A percentile compares a stretch with the other conserved stretches of the same genome.
Evolutionary conservation across 2,113 vertebrate genomes (phyloP).

Genomic region (Coreoperca whiteheadi): DNA sequence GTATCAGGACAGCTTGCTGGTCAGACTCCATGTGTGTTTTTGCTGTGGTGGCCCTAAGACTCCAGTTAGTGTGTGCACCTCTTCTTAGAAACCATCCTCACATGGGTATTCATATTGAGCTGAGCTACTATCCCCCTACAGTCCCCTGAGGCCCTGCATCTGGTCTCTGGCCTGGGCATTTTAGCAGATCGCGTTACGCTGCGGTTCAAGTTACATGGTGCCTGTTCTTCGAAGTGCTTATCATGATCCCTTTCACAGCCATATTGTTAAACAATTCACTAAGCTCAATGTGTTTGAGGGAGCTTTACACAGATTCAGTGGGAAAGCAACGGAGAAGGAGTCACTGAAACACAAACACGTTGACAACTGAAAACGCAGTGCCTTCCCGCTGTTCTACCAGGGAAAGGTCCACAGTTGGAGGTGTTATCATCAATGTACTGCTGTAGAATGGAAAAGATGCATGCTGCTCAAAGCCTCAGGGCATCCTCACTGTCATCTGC

Average conservation of each 20-base stretch:
- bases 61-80: slow-evolving; percentile 10
- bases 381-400: slow-evolving; percentile 2
- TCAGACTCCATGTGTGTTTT: slow-evolving; percentile 36
- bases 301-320: slow-evolving; percentile 61
- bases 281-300: slow-evolving; percentile 49
- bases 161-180: slow-evolving; percentile 52
- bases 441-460: slow-evolving; percentile 18
- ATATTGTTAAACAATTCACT: slow-evolving; percentile 51
- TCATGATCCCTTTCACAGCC: slow-evolving; percentile 68
- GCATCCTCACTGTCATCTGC: slow-evolving; percentile 3
- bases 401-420: slow-evolving; percentile 21
- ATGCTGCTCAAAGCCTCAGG: slow-evolving; percentile 11
- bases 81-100: slow-evolving; percentile 39
- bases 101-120: slow-evolving; percentile 46
- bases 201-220: slow-evolving; percentile 63
- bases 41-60: neutral
- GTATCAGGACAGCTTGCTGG: slow-evolving; percentile 41
- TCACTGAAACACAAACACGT: slow-evolving; percentile 44
- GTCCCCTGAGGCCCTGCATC: slow-evolving; percentile 49
- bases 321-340: slow-evolving; percentile 41
- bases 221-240: slow-evolving; percentile 57
- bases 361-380: slow-evolving; percentile 22
- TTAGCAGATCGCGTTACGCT: slow-evolving; percentile 64
- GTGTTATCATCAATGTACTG: slow-evolving; percentile 1
- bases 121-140: slow-evolving; percentile 50